Evolutionary conservation across 2,113 vertebrate species (phyloP).

Genomic region (Psephotus haematonotus): DNA sequence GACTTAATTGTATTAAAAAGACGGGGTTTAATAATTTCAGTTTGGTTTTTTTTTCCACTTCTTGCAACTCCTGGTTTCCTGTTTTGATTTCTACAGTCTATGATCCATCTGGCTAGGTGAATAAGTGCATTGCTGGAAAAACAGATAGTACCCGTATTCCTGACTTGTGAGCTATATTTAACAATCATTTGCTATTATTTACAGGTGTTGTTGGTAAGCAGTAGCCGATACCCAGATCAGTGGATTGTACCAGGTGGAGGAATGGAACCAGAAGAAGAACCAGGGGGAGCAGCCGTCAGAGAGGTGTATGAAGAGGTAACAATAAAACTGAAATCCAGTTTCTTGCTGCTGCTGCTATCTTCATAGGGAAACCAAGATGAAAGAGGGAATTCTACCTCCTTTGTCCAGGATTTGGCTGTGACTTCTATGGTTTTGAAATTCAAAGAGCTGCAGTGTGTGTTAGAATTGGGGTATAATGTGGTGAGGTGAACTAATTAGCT

Average conservation of each 20-base stretch:
- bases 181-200: conserved; percentile 21
- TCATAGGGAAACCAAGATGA: not conserved
- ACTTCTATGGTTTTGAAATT: not conserved
- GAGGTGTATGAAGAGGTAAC: conserved; percentile 91
- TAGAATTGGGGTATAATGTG: not conserved
- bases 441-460: not conserved
- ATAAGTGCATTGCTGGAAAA: not conserved
- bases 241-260: conserved; percentile 93
- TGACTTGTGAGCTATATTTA: not conserved
- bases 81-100: not conserved
- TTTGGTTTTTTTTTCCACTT: not conserved
- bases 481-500: not conserved
- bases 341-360: not conserved
- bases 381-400: not conserved
- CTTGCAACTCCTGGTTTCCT: not conserved
- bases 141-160: not conserved
- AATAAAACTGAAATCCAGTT: not conserved
- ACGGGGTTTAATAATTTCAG: not conserved
- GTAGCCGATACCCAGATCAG: conserved; percentile 90
- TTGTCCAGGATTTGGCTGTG: not conserved
- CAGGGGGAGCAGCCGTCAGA: conserved; percentile 85
- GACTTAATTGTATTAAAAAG: not conserved
- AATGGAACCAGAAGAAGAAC: conserved; percentile 92
- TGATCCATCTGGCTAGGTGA: not conserved
- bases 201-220: conserved; percentile 89